Evolutionary conservation across 2,113 vertebrate genomes (phyloP), one percentile per base, ranked within the genome.

Genomic region (Callorhinus ursinus): DNA sequence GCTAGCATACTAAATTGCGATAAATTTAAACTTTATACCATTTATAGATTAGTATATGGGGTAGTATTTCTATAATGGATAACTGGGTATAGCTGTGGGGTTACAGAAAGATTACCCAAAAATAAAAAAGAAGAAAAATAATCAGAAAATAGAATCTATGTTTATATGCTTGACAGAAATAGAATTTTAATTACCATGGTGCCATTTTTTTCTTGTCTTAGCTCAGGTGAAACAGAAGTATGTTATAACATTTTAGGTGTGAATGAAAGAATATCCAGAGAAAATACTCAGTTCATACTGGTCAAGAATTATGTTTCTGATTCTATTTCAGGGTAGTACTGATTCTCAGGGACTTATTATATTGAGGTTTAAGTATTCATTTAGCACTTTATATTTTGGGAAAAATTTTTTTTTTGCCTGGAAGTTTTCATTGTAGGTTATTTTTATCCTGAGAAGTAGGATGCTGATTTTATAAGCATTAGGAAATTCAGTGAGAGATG

Each of bases 401-500:
- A n/a, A 26, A 65, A 83, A 57, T 2, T 61, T 28, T 26, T 51
- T 51, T 61, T 71, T 69, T 42, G 49, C 31, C 26, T 71, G 26
- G 72, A 71, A 76, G 5, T 91, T 96, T 94, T 36, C 46, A 46
- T 77, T 93, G 5, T 94, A 93, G 26, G 24, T 72, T 85, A 85
- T 86, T 97, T 95, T 95, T 93, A 94, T 79, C 21, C 39, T 82
- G 89, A 92, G 24, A 74, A 76, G 11, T 93, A 67, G 51, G 13
- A 67, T 91, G 71, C 33, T 95, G 19, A 91, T 59, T 93, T 95
- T 93, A 88, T 74, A 79, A 90, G 28, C 11, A 80, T 63, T 77
- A 87, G 65, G 61, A 65, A 93, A 57, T 96, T 88, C 46, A 91
- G 11, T 71, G 83, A 87, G 22, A 87, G 49, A 67, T 90, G 8